Evolutionary conservation across 2,113 vertebrate species (phyloP).

Genomic region (Scalopus aquaticus): DNA sequence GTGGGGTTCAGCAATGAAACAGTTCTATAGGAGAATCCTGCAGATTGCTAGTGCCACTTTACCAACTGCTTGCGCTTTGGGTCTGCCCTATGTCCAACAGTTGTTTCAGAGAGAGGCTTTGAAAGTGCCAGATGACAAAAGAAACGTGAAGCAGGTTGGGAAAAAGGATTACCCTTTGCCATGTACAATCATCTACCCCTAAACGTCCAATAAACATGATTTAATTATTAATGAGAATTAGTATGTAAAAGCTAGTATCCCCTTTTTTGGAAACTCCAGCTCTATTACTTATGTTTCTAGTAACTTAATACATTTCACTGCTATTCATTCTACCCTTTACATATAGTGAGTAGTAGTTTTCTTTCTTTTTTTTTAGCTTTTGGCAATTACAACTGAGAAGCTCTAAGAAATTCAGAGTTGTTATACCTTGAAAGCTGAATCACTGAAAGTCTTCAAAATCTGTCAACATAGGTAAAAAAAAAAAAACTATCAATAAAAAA

Average conservation of each 20-base stretch:
- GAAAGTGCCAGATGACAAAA: neutral
- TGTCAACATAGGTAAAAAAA: constrained; percentile 26
- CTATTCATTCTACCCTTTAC: neutral
- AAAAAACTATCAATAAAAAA: neutral
- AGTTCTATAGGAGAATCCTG: neutral
- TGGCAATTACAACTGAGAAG: neutral
- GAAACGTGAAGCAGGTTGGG: neutral
- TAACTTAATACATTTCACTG: constrained; percentile 28
- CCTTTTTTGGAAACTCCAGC: neutral
- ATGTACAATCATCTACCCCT: neutral
- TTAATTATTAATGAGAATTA: constrained; percentile 52
- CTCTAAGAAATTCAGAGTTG: constrained; percentile 19
- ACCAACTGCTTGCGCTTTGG: neutral
- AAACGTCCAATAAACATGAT: neutral
- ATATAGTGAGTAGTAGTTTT: neutral
- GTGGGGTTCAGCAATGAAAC: neutral
- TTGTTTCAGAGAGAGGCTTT: neutral
- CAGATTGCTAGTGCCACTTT: neutral
- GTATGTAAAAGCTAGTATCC: neutral
- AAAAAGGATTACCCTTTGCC: neutral
- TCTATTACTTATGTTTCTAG: constrained; percentile 39
- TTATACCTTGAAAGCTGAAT: neutral
- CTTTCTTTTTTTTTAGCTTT: neutral
- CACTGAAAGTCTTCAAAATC: neutral
- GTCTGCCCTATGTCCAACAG: neutral